Percentiles rank a stretch among this genome's conserved stretches.
These are phyloP conservation scores for Rhamnusium bicolor DNA, from an alignment of 2,888 invertebrate species.

Conservation along the genomic window DNA sequence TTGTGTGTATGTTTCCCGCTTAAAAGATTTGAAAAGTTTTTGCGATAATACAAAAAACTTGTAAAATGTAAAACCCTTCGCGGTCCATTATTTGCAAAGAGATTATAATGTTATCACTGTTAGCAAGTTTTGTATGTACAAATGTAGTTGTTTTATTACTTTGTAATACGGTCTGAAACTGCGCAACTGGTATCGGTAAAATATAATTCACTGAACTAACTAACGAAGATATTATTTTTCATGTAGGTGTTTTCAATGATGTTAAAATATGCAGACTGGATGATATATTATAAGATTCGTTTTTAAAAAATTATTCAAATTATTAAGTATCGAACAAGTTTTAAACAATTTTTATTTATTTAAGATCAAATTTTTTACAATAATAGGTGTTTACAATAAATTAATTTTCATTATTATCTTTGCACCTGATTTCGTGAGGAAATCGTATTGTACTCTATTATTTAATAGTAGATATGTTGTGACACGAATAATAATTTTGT, in stretches of 20 bases:
- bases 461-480: no score
- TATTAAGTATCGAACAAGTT: neutral
- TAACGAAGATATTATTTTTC: neutral
- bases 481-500: no score
- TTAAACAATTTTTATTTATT: no score
- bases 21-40: constrained; percentile 29
- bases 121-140: neutral
- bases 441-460: no score
- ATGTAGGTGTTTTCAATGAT: neutral
- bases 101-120: neutral
- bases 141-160: neutral
- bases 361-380: no score
- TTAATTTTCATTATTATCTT: no score
- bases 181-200: constrained; percentile 19
- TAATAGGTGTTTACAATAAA: no score
- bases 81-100: neutral
- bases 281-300: neutral
- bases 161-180: neutral
- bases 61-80: neutral
- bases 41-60: neutral
- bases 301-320: neutral
- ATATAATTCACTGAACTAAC: neutral
- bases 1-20: constrained; percentile 25
- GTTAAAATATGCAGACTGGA: neutral
- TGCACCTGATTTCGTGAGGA: no score